A percentile compares a stretch with the other conserved stretches of the same genome.
Conservation (phyloP, 30 jellyfish, hydroid and myxozoan species). For the Chironex yamaguchii region DNA sequence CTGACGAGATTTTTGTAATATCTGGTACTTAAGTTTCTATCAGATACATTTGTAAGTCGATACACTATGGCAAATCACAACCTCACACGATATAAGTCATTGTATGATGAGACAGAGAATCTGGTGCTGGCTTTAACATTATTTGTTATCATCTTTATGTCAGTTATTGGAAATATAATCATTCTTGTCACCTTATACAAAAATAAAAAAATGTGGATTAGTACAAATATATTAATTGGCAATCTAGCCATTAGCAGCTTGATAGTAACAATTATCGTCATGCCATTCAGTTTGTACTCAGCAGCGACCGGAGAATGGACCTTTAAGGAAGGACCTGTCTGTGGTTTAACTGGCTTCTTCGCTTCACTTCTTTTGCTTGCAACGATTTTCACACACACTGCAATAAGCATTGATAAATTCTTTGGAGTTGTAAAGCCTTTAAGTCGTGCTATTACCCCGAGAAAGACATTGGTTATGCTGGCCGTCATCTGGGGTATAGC, state of each 20-base stretch:
- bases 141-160: conserved; percentile 48
- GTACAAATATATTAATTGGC: conserved; percentile 93
- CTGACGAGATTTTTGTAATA: too few relatives aligned
- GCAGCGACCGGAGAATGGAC: conserved; percentile 75
- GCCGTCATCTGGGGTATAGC: conserved; percentile 76
- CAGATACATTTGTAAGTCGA: too few relatives aligned
- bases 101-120: conserved; percentile 47
- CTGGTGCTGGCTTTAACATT: conserved; percentile 61
- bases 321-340: conserved; percentile 82
- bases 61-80: conserved; percentile 26
- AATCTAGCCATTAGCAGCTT: conserved; percentile 83
- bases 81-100: conserved; percentile 50
- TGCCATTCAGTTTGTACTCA: conserved; percentile 88
- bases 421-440: conserved; percentile 94
- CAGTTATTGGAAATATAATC: conserved; percentile 76
- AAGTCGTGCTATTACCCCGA: conserved; percentile 88
- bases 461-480: conserved; percentile 52
- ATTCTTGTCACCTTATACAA: conserved; percentile 80
- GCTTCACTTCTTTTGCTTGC: conserved; percentile 79
- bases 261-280: conserved; percentile 63
- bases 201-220: conserved; percentile 93
- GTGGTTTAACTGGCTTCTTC: conserved; percentile 81
- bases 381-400: conserved; percentile 90
- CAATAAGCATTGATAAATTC: conserved; percentile 87
- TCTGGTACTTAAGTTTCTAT: too few relatives aligned